A percentile compares a stretch with the other conserved stretches of the same genome.
These are phyloP conservation scores for Leptinotarsa rubiginosa DNA, from an alignment of 2,888 invertebrate species.

Conservation along the genomic window DNA sequence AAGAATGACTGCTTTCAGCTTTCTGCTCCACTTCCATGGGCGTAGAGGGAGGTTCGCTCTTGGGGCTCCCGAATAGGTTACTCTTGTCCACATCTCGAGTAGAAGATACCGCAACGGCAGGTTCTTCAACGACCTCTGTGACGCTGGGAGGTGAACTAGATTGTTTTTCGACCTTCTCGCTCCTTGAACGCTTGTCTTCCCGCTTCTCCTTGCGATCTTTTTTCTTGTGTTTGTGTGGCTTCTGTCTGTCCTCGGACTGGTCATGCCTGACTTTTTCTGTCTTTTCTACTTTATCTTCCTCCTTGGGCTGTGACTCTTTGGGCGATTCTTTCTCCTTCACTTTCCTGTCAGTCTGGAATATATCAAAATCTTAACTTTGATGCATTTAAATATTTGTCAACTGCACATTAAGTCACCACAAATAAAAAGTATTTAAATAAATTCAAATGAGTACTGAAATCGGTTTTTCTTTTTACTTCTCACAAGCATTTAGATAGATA, in stretches of 20 bases:
- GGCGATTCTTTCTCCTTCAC: conserved; percentile 68
- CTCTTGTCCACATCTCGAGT: conserved; percentile 52
- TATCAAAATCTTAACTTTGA: background rate
- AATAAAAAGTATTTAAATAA: too few relatives aligned
- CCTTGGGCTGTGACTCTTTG: conserved; percentile 53
- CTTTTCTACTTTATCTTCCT: conserved; percentile 57
- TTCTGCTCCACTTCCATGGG: conserved; percentile 46
- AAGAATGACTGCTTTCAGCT: conserved; percentile 38
- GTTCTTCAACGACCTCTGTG: conserved; percentile 33
- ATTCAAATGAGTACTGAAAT: too few relatives aligned
- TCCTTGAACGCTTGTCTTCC: conserved; percentile 69
- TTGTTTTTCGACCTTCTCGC: conserved; percentile 42
- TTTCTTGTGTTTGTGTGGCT: conserved; percentile 69
- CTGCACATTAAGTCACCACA: too few relatives aligned
- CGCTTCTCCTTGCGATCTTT: conserved; percentile 69
- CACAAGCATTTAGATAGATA: too few relatives aligned
- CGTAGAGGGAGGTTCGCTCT: conserved; percentile 46
- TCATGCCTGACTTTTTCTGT: conserved; percentile 58
- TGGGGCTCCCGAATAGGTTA: conserved; percentile 52
- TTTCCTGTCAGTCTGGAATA: conserved; percentile 67
- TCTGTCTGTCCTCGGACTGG: conserved; percentile 63
- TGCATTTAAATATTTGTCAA: too few relatives aligned
- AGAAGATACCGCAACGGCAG: conserved; percentile 26
- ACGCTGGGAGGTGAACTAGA: conserved; percentile 20
- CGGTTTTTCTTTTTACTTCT: too few relatives aligned